Percentiles rank a stretch among this genome's conserved stretches.
phyloP scores from a whole-genome alignment of 1,140 invertebrate species.

The Triops cancriformis region DNA sequence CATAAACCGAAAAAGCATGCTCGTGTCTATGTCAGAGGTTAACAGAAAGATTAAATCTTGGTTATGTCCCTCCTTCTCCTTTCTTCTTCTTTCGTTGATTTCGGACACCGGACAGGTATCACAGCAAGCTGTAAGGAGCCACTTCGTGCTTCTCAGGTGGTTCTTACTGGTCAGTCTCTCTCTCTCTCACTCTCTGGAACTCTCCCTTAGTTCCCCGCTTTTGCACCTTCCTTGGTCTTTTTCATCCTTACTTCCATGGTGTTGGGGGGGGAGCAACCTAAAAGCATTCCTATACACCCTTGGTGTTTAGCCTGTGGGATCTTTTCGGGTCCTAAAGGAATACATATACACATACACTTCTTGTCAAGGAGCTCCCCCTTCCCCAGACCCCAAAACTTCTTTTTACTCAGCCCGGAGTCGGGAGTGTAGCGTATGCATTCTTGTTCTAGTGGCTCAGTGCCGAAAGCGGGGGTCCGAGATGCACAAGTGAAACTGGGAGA shows the following conservation, averaged over 20 bases:
- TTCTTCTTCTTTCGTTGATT: background rate
- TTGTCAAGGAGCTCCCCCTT: background rate
- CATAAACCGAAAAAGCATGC: background rate
- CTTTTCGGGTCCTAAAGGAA: background rate
- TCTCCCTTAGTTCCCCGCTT: background rate
- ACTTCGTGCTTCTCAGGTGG: background rate
- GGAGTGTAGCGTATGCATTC: conserved; percentile 7
- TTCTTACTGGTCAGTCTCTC: background rate
- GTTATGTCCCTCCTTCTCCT: background rate
- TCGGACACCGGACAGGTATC: background rate
- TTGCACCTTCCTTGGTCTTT: background rate
- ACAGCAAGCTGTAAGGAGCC: background rate
- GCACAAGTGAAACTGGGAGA: background rate
- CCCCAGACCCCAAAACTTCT: background rate
- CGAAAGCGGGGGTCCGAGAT: conserved; percentile 4
- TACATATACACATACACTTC: background rate
- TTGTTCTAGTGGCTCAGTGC: conserved; percentile 9
- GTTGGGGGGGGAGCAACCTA: background rate
- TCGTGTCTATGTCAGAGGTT: conserved; percentile 1
- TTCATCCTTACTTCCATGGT: background rate
- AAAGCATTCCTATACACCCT: conserved; percentile 5
- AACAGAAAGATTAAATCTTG: background rate
- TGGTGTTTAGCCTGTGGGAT: background rate
- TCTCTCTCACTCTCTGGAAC: background rate
- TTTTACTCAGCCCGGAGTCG: background rate